Evolutionary conservation across 2,888 invertebrate genomes (phyloP), one percentile per base, ranked within the genome.

Genomic region (Drosophila histrio): DNA sequence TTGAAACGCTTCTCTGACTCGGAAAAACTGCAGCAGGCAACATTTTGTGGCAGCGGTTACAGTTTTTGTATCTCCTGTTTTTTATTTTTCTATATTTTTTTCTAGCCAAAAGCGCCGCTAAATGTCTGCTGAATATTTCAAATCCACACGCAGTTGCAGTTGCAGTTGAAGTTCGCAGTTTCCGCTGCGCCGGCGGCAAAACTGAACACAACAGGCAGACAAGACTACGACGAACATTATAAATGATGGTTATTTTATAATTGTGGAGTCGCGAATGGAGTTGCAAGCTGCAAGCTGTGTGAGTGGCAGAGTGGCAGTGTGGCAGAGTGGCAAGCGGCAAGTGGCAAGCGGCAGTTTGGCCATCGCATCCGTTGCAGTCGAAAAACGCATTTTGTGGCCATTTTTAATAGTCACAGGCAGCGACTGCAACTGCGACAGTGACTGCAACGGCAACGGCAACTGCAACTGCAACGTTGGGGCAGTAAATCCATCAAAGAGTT

Each of bases 1-100:
- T 88, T 88, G 89, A 89, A 89, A 88, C 88, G 88, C 88, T 88
- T 89, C 88, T 89, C 76, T 89, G 88, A 80, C 69, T 88, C 77
- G 77, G 80, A 82, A 84, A 87, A 89, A 78, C 81, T 70, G 68
- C 71, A 52, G 46, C 60, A 38, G 21, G 58, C 28, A n/a, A 15
- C 39, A 47, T 4, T 36, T 19, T 3, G 36, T 17, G 28, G 21
- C 17, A 22, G 34, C 56, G 54, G 43, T 19, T 44, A 53, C 32
- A 46, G 34, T 30, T 47, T 41, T 47, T n/a, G n/a, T n/a, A n/a
- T 56, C 36, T 41, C 8, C 41, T 47, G n/a, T 26, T 34, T 24
- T 36, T 39, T 50, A 34, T 43, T 43, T 9, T 6, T 24, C 8
- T 41, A 11, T 24, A n/a, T 30, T 49, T 43, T 59, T 57, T 50